phyloP scores from a whole-genome alignment of 2,113 vertebrate genomes.

The Hemichromis elongatus region DNA sequence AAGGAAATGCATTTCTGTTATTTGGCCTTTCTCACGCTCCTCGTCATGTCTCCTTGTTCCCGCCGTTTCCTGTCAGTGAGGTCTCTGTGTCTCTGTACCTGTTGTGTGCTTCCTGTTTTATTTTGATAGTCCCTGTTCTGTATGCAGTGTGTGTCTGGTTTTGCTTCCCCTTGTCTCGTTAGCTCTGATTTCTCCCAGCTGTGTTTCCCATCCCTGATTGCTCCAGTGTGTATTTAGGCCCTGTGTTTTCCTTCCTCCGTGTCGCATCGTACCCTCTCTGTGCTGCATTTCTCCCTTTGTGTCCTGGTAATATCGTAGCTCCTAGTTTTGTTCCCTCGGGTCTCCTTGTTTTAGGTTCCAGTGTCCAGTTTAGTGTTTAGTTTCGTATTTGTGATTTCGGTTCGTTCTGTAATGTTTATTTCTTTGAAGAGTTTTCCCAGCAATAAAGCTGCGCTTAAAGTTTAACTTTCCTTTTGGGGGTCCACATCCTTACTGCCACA shows the following conservation, averaged over 20 bases:
- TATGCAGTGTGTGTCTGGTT: not conserved
- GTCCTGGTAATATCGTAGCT: not conserved
- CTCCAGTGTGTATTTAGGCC: too few relatives aligned
- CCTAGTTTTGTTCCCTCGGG: not conserved
- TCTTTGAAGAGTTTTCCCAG: not conserved
- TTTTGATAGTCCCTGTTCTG: not conserved
- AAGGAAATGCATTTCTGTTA: too few relatives aligned
- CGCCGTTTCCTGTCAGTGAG: too few relatives aligned
- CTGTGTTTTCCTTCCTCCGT: rapidly evolving
- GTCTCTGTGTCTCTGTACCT: not conserved
- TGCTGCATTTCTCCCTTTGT: not conserved
- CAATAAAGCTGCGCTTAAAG: not conserved
- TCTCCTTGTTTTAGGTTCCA: not conserved
- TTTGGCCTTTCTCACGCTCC: too few relatives aligned
- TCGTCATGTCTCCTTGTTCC: too few relatives aligned
- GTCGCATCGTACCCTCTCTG: not conserved
- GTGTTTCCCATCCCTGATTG: not conserved
- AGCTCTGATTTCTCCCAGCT: not conserved
- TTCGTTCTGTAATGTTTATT: rapidly evolving
- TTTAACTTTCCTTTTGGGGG: not conserved
- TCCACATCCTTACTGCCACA: too few relatives aligned
- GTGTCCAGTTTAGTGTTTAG: not conserved
- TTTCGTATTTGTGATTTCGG: not conserved
- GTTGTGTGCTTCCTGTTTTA: not conserved
- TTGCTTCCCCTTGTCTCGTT: rapidly evolving